Evolutionary conservation across 2,113 vertebrate genomes (phyloP).

Genomic region (Amphilophus citrinellus): DNA sequence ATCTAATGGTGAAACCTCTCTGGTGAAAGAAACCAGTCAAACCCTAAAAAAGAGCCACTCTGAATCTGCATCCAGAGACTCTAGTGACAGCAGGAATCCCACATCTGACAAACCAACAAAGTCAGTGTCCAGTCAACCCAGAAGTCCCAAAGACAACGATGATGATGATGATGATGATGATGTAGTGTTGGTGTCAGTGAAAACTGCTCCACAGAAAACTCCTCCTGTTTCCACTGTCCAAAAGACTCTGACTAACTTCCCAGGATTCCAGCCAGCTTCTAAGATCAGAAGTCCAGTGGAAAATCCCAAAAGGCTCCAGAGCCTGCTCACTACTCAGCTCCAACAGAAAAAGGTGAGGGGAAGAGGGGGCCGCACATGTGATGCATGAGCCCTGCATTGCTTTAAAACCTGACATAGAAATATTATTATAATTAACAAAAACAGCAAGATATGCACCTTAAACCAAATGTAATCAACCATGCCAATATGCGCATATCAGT

Average conservation of each 20-base stretch:
- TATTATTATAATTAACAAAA: not conserved
- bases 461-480: not conserved
- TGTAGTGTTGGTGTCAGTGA: slow-evolving; percentile 64
- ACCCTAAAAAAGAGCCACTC: not conserved
- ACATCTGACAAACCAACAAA: not conserved
- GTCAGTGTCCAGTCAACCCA: not conserved
- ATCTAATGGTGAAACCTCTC: not conserved
- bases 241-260: slow-evolving; percentile 72
- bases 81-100: not conserved
- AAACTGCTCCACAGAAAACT: slow-evolving; percentile 59
- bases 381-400: not conserved
- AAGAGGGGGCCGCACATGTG: not conserved
- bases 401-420: not conserved
- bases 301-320: slow-evolving; percentile 68
- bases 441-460: not conserved
- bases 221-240: slow-evolving; percentile 62
- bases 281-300: slow-evolving; percentile 32
- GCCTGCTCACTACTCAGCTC: slow-evolving; percentile 83
- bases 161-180: slow-evolving; percentile 64
- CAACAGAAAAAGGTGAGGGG: slow-evolving; percentile 89
- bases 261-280: slow-evolving; percentile 65
- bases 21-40: not conserved
- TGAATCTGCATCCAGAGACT: not conserved
- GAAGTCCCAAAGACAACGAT: not conserved
- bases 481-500: not conserved